A percentile compares a stretch with the other conserved stretches of the same genome.
These are phyloP conservation scores for Coenonympha arcania DNA, from an alignment of 2,888 invertebrate species.

Conservation along the genomic window DNA sequence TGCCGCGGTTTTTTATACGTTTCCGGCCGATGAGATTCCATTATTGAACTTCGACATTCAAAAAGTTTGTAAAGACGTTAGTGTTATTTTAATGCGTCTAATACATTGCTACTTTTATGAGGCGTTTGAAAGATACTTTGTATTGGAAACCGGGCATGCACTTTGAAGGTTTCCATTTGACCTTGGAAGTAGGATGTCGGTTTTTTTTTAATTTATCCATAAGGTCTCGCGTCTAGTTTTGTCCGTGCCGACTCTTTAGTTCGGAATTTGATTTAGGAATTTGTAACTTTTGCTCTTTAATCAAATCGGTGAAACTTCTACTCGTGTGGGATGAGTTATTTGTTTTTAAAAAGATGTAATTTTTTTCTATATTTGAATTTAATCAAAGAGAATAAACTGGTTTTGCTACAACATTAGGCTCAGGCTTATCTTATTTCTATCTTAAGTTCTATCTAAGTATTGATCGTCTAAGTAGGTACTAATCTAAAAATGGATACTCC, in stretches of 20 bases:
- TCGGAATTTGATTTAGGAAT: constrained; percentile 49
- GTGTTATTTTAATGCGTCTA: constrained; percentile 13
- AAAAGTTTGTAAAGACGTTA: constrained; percentile 19
- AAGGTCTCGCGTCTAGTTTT: constrained; percentile 22
- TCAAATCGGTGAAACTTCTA: constrained; percentile 33
- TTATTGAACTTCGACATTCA: constrained; percentile 41
- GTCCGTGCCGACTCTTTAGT: constrained; percentile 17
- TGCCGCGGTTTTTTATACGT: constrained; percentile 72
- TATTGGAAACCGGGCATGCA: constrained; percentile 20
- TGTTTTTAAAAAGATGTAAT: neutral
- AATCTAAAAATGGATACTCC: no score
- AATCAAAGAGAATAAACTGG: neutral
- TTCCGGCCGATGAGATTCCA: constrained; percentile 69
- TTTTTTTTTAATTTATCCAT: constrained; percentile 38
- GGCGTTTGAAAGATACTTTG: neutral
- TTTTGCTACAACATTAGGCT: no score
- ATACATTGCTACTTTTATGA: constrained; percentile 19
- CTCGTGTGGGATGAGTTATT: neutral
- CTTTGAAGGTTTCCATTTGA: constrained; percentile 12
- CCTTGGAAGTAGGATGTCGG: constrained; percentile 39
- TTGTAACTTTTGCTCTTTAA: constrained; percentile 39
- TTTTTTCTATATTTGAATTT: constrained; percentile 5
- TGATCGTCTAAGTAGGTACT: no score
- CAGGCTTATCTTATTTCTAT: no score
- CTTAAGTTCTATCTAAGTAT: no score